phyloP scores from a whole-genome alignment of 2,113 vertebrate genomes.

The Podarcis cretensis region DNA sequence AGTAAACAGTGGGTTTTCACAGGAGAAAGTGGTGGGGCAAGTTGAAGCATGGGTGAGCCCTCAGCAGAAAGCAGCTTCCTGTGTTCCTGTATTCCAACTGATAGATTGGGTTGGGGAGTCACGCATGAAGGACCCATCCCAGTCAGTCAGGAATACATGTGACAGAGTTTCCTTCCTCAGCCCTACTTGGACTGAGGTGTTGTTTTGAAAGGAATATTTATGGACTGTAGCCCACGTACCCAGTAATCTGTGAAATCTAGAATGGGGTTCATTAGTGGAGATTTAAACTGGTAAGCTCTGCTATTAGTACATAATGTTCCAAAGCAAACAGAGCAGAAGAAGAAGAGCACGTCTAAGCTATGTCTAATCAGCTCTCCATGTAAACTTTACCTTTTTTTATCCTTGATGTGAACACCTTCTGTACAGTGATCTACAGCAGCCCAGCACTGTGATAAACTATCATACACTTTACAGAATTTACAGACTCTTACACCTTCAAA shows the following conservation, averaged over 20 bases:
- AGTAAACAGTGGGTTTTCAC: no score
- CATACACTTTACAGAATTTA: slow-evolving; percentile 1
- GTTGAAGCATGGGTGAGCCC: no score
- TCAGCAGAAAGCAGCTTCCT: no score
- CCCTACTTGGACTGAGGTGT: neutral
- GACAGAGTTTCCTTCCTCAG: neutral
- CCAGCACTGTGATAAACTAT: neutral
- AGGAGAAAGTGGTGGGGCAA: no score
- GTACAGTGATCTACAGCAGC: neutral
- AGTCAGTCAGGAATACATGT: neutral
- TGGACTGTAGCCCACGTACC: neutral
- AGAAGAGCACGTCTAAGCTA: neutral
- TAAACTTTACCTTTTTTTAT: neutral
- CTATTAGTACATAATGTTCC: neutral
- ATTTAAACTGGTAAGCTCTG: neutral
- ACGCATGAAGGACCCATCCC: neutral
- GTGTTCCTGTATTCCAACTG: no score
- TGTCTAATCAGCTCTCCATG: neutral
- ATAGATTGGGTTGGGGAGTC: no score
- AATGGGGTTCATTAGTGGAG: slow-evolving; percentile 3
- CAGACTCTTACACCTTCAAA: slow-evolving; percentile 22
- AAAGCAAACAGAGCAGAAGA: neutral
- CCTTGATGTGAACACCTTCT: neutral
- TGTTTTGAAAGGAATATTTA: neutral
- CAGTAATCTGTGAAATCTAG: neutral